Conservation (phyloP, 2,888 invertebrate species). For the Agriopis aurantiaria region DNA sequence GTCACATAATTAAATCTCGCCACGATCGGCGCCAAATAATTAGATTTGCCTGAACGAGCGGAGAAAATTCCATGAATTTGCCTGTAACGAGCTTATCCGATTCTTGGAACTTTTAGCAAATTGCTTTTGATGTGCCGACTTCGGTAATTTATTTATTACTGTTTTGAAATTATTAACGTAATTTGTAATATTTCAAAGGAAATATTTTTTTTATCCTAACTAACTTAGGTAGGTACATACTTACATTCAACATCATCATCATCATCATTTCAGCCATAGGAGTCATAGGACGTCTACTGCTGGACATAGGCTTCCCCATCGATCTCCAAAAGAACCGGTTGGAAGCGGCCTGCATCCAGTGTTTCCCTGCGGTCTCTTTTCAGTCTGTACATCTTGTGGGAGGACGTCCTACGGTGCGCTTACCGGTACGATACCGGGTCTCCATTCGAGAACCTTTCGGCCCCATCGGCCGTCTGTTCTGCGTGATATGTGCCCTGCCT, state of each 20-base stretch:
- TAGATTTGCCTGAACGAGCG: conserved; percentile 51
- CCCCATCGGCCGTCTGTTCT: too few relatives aligned
- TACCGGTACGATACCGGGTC: too few relatives aligned
- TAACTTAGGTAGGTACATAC: background rate
- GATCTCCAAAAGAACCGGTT: too few relatives aligned
- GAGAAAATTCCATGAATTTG: conserved; percentile 47
- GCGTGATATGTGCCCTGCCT: too few relatives aligned
- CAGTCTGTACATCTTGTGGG: too few relatives aligned
- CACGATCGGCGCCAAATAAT: conserved; percentile 48
- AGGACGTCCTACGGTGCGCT: too few relatives aligned
- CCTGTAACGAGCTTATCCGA: conserved; percentile 47
- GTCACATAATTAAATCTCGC: conserved; percentile 37
- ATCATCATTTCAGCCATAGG: too few relatives aligned
- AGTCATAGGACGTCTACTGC: too few relatives aligned
- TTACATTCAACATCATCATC: background rate
- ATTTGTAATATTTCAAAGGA: conserved; percentile 2
- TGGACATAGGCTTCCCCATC: too few relatives aligned
- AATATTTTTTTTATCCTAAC: background rate
- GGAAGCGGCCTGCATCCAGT: too few relatives aligned
- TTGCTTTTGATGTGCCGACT: conserved; percentile 26
- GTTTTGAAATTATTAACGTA: conserved; percentile 14
- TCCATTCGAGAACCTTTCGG: too few relatives aligned
- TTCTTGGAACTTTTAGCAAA: conserved; percentile 30
- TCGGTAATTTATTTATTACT: conserved; percentile 24
- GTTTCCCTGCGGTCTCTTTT: too few relatives aligned